Evolutionary conservation across 2,797 vertebrate species (phyloP).

Genomic region (Argentina silus): DNA sequence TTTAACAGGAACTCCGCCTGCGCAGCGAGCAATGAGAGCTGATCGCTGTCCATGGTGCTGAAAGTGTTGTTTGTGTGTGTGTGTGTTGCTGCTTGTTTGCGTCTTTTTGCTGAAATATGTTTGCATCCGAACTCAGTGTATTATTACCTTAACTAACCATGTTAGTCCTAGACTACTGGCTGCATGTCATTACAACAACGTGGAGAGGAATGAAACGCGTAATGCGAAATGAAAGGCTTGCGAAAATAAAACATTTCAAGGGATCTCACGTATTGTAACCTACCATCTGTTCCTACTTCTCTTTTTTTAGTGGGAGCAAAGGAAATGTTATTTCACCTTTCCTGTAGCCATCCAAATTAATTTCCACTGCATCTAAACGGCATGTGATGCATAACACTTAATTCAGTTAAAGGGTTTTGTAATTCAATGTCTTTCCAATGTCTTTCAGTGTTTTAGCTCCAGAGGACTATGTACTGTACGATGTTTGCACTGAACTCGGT

Average conservation of each 20-base stretch:
- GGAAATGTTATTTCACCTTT: neutral
- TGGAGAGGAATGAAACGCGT: neutral
- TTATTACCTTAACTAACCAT: neutral
- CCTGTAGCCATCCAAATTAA: neutral
- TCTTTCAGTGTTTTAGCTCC: too few relatives aligned
- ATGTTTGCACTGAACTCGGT: neutral
- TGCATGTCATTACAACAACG: neutral
- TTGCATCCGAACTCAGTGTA: neutral
- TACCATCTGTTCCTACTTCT: neutral
- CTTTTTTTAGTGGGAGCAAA: neutral
- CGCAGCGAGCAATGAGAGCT: neutral
- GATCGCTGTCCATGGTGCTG: conserved; percentile 49
- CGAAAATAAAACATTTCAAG: neutral
- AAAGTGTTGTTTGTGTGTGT: too few relatives aligned
- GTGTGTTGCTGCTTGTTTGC: neutral
- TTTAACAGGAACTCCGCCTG: too few relatives aligned
- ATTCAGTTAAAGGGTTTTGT: too few relatives aligned
- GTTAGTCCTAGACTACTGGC: neutral
- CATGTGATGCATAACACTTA: neutral
- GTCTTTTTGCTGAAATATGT: neutral
- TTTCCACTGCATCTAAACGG: neutral
- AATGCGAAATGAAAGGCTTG: neutral
- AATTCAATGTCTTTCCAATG: too few relatives aligned
- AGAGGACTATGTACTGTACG: too few relatives aligned
- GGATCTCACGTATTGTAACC: neutral